Evolutionary conservation across 1,140 invertebrate genomes (phyloP).

Genomic region (Phthorimaea operculella): DNA sequence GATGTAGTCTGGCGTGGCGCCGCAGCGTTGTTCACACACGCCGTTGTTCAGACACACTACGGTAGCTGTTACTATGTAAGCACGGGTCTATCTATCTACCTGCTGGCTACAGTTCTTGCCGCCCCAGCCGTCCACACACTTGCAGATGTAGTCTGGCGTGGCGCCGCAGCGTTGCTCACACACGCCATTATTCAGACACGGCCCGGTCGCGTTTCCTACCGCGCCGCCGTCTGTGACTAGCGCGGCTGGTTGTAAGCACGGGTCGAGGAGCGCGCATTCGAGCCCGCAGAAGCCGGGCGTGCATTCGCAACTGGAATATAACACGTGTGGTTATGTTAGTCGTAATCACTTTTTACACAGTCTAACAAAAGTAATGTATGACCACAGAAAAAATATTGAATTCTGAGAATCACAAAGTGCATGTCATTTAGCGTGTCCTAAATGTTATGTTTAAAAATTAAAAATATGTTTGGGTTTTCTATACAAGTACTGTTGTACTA

Average conservation of each 20-base stretch:
- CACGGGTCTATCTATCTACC: too few species aligned
- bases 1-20: too few species aligned
- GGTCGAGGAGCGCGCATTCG: conserved; percentile 76
- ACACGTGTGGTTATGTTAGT: neutral
- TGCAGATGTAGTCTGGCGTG: conserved; percentile 72
- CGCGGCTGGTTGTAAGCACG: conserved; percentile 63
- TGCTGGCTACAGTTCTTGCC: conserved; percentile 78
- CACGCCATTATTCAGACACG: conserved; percentile 76
- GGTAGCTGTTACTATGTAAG: too few species aligned
- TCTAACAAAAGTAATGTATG: too few species aligned
- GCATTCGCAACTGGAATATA: conserved; percentile 63
- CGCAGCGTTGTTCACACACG: too few species aligned
- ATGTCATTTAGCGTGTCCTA: too few species aligned
- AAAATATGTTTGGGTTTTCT: too few species aligned
- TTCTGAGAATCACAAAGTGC: too few species aligned
- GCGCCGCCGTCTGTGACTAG: neutral
- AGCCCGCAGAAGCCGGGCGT: conserved; percentile 75
- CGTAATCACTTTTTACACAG: neutral
- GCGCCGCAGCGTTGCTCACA: conserved; percentile 73
- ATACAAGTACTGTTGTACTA: too few species aligned
- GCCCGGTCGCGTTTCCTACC: conserved; percentile 39
- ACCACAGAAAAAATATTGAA: too few species aligned
- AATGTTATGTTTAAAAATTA: too few species aligned
- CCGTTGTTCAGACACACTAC: too few species aligned
- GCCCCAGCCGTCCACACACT: conserved; percentile 72